These are phyloP conservation scores for Acronicta psi DNA, from an alignment of 2,888 invertebrate species.

Conservation along the genomic window DNA sequence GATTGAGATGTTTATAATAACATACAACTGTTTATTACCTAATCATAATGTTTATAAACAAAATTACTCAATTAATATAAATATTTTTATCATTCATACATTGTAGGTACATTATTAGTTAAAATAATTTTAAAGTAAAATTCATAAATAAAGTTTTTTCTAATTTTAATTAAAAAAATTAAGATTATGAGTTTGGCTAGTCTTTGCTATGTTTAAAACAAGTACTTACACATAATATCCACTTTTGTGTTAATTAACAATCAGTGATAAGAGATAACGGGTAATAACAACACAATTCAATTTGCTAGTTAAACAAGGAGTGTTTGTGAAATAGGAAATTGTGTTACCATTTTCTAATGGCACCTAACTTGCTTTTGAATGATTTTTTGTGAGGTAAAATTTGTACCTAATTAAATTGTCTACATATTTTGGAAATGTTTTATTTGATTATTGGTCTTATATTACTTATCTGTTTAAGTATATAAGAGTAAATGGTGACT, in stretches of 20 bases:
- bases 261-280: slow-evolving; percentile 25
- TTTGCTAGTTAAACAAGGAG: slow-evolving; percentile 14
- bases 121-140: too few species aligned
- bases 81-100: background rate
- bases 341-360: too few species aligned
- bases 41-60: background rate
- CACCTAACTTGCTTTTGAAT: too few species aligned
- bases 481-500: too few species aligned
- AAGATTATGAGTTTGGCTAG: background rate
- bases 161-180: too few species aligned
- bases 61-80: background rate
- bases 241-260: slow-evolving; percentile 20
- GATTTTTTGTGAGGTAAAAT: too few species aligned
- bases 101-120: too few species aligned
- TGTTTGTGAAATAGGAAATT: slow-evolving; percentile 9
- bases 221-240: slow-evolving; percentile 8
- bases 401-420: too few species aligned
- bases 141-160: too few species aligned
- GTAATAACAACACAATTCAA: slow-evolving; percentile 25
- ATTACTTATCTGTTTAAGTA: too few species aligned
- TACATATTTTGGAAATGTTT: too few species aligned
- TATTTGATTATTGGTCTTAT: too few species aligned
- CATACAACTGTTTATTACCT: background rate
- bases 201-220: background rate
- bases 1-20: background rate